Conservation (phyloP, 2,797 vertebrate species). For the Sebastiscus albofasciatus region DNA sequence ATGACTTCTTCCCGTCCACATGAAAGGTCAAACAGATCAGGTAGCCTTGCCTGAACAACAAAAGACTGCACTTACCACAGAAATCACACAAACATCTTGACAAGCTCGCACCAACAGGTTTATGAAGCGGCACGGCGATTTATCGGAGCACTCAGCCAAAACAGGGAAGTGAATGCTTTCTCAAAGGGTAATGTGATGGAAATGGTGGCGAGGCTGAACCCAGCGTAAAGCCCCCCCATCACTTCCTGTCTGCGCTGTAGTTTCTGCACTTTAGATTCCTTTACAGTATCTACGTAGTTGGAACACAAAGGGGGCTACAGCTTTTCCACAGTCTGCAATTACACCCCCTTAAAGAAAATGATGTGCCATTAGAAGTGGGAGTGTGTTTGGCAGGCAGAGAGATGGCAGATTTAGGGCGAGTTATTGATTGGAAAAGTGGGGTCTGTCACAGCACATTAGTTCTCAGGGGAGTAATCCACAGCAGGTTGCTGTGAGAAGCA, state of each 20-base stretch:
- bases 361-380: slow-evolving; percentile 84
- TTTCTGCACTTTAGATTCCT: slow-evolving; percentile 64
- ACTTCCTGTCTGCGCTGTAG: slow-evolving; percentile 76
- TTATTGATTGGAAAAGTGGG: slow-evolving; percentile 89
- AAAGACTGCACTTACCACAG: slow-evolving; percentile 73
- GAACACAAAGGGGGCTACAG: slow-evolving; percentile 71
- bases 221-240: slow-evolving; percentile 67
- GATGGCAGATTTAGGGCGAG: slow-evolving; percentile 87
- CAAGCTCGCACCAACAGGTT: slow-evolving; percentile 40
- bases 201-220: slow-evolving; percentile 27
- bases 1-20: neutral
- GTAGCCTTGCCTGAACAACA: slow-evolving; percentile 29
- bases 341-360: slow-evolving; percentile 84
- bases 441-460: slow-evolving; percentile 88
- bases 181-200: slow-evolving; percentile 39
- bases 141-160: slow-evolving; percentile 43
- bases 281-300: slow-evolving; percentile 64
- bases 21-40: slow-evolving; percentile 40
- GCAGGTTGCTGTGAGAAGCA: slow-evolving; percentile 85
- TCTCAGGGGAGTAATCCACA: slow-evolving; percentile 85
- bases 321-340: slow-evolving; percentile 78
- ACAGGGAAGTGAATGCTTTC: slow-evolving; percentile 72
- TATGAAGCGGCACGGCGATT: slow-evolving; percentile 50
- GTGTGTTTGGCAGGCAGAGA: slow-evolving; percentile 83
- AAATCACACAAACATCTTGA: slow-evolving; percentile 62